phyloP scores from a whole-genome alignment of 1,140 invertebrate species.

The Leguminivora glycinivorella region DNA sequence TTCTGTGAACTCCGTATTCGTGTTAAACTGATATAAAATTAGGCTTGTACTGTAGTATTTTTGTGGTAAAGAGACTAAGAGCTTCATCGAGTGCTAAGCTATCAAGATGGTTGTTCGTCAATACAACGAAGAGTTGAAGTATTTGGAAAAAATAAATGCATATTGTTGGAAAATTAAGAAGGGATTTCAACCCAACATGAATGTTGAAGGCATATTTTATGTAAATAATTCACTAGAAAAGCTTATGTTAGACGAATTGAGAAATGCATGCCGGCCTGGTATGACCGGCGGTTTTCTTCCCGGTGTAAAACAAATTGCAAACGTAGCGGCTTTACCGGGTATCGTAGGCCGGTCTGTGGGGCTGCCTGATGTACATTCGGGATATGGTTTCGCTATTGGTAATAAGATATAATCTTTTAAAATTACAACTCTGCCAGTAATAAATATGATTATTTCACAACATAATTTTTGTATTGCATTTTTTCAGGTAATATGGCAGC shows the following conservation, averaged over 20 bases:
- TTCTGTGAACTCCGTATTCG: too few relatives aligned
- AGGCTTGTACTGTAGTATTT: too few relatives aligned
- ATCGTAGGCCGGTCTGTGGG: slow-evolving; percentile 96
- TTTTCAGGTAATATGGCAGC: slow-evolving; percentile 98
- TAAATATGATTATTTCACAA: background rate
- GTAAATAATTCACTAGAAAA: slow-evolving; percentile 96
- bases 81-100: background rate
- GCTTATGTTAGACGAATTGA: slow-evolving; percentile 98
- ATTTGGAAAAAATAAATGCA: slow-evolving; percentile 92
- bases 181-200: slow-evolving; percentile 99
- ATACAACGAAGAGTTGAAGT: slow-evolving; percentile 97
- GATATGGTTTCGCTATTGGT: slow-evolving; percentile 99
- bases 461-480: slow-evolving; percentile 26
- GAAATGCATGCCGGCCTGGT: slow-evolving; percentile 92
- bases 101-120: slow-evolving; percentile 90
- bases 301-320: slow-evolving; percentile 99
- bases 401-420: slow-evolving; percentile 38
- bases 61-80: background rate
- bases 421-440: background rate
- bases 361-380: slow-evolving; percentile 98
- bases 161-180: slow-evolving; percentile 97
- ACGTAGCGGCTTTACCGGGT: slow-evolving; percentile 98
- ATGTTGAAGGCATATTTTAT: slow-evolving; percentile 99
- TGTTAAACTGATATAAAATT: too few relatives aligned
- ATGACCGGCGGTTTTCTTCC: slow-evolving; percentile 97